Conservation (phyloP, 2,113 vertebrate species). For the Tenrec ecaudatus region DNA sequence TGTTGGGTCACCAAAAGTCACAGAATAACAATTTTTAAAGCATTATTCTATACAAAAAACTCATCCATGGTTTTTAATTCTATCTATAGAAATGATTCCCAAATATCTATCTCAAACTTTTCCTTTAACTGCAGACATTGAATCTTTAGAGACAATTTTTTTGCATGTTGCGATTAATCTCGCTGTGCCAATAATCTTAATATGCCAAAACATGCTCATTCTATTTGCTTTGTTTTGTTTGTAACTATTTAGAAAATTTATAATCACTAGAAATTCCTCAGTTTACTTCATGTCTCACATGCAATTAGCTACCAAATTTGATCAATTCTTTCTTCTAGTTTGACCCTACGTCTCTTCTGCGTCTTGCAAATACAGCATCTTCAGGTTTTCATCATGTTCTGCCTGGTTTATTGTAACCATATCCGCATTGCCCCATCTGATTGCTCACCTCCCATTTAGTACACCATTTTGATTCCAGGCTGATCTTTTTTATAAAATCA, state of each 20-base stretch:
- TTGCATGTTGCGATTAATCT: not conserved
- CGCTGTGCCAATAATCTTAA: not conserved
- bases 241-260: conserved; percentile 8
- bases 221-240: not conserved
- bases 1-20: not conserved
- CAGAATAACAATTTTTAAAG: not conserved
- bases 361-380: not conserved
- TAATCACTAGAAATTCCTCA: not conserved
- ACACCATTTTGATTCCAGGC: conserved; percentile 33
- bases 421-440: not conserved
- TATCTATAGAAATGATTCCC: not conserved
- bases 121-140: not conserved
- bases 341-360: not conserved
- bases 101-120: not conserved
- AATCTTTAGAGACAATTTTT: not conserved
- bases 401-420: not conserved
- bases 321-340: not conserved
- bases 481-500: not conserved
- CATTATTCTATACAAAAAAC: not conserved
- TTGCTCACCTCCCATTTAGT: not conserved
- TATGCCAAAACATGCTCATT: not conserved
- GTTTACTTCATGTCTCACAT: not conserved
- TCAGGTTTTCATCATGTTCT: not conserved
- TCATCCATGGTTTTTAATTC: not conserved
- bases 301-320: not conserved